A percentile compares a stretch with the other conserved stretches of the same genome.
phyloP scores from a whole-genome alignment of 2,888 invertebrate species.

The Pyrrhia umbra region DNA sequence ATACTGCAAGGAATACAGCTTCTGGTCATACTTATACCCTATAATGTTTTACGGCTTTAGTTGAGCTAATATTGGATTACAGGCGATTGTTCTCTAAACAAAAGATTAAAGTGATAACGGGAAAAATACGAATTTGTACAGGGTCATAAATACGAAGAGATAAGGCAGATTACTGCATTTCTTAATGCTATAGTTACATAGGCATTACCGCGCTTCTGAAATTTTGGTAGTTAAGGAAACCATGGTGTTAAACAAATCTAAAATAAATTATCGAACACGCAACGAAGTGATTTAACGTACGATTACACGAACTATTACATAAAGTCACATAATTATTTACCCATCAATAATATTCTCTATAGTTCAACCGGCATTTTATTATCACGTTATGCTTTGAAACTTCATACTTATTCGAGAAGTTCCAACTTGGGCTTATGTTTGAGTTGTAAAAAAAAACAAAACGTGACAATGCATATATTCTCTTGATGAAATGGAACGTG shows the following conservation, averaged over 20 bases:
- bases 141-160: slow-evolving; percentile 76
- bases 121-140: slow-evolving; percentile 77
- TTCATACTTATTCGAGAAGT: slow-evolving; percentile 15
- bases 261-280: slow-evolving; percentile 20
- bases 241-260: slow-evolving; percentile 32
- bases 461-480: slow-evolving; percentile 35
- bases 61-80: slow-evolving; percentile 77
- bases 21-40: slow-evolving; percentile 76
- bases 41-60: slow-evolving; percentile 76
- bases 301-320: slow-evolving; percentile 23
- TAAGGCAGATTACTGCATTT: slow-evolving; percentile 73
- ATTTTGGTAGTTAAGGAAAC: slow-evolving; percentile 25
- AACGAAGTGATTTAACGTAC: slow-evolving; percentile 17
- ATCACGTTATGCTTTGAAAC: slow-evolving; percentile 14
- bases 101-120: slow-evolving; percentile 78
- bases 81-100: slow-evolving; percentile 75
- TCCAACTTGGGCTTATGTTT: neutral
- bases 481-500: slow-evolving; percentile 23
- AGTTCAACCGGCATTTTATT: slow-evolving; percentile 18
- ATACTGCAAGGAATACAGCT: slow-evolving; percentile 61
- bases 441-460: slow-evolving; percentile 12
- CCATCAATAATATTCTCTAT: slow-evolving; percentile 16
- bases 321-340: slow-evolving; percentile 12
- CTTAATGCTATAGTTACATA: slow-evolving; percentile 55
- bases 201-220: slow-evolving; percentile 11